Base-by-base conservation (phyloP, 2,888 invertebrate genomes). In the Luffia ferchaultella region DNA sequence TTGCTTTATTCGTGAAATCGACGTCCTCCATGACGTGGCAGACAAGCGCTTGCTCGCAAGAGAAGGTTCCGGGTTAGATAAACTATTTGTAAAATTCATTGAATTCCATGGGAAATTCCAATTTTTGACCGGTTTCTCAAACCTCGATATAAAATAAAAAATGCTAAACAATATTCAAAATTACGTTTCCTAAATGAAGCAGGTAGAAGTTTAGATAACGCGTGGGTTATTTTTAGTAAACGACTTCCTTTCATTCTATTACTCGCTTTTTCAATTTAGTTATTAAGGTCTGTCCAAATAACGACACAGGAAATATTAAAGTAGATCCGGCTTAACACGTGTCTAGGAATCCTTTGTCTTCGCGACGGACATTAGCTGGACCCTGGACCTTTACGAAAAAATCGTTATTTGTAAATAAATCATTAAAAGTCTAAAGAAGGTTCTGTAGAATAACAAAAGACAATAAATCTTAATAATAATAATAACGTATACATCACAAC, bases 321-420 rank as follows among this genome's bases (percentile, higher is more conserved):
- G 7, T 3, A 42, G 43, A n/a, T n/a, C n/a, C 43, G 43, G 16
- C 43, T 42, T n/a, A 17, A 42, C 43, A 42, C 17, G 43, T 42
- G 43, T 42, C n/a, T 42, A 16, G 43, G 43, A 3, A n/a, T 3
- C 43, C 43, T n/a, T 42, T 42, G 3, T 51, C n/a, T 54, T 51
- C 54, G 46, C 50, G 30, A 48, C 46, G 52, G 54, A 50, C 53
- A 43, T 50, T 52, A 54, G 49, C n/a, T n/a, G n/a, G n/a, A n/a
- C n/a, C 45, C 51, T 49, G 18, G 19, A 53, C 16, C 50, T 46
- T n/a, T 51, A 52, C 56, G 53, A 54, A 12, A 30, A 30, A 30
- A 30, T n/a, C n/a, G n/a, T n/a, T n/a, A n/a, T n/a, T n/a, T n/a
- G n/a, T n/a, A n/a, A n/a, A n/a, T n/a, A n/a, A n/a, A n/a, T n/a